Percentiles rank a stretch among this genome's conserved stretches.
Evolutionary conservation across 2,888 invertebrate genomes (phyloP).

Genomic region (Arrhopalites spinosus): DNA sequence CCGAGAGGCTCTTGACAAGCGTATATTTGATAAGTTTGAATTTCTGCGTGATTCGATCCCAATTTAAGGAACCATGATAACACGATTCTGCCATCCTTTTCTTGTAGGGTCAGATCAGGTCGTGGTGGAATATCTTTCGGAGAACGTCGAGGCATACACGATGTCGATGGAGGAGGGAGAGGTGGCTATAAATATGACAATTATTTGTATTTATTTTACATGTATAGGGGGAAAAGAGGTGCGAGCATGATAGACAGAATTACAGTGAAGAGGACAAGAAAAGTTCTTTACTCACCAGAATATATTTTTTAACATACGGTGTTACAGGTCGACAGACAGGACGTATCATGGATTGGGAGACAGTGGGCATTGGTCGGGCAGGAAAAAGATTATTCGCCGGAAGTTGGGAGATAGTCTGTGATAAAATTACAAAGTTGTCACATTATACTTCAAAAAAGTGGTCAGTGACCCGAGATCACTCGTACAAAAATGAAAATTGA

Average conservation of each 20-base stretch:
- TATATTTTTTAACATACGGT: not conserved
- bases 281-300: conserved; percentile 7
- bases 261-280: not conserved
- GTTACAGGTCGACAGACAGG: not conserved
- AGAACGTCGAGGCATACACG: conserved; percentile 41
- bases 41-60: conserved; percentile 62
- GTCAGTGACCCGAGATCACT: too few relatives aligned
- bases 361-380: not conserved
- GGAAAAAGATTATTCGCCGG: not conserved
- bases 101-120: conserved; percentile 53
- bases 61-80: conserved; percentile 88
- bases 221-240: too few relatives aligned
- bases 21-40: conserved; percentile 87
- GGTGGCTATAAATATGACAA: conserved; percentile 42
- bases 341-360: too few relatives aligned
- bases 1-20: conserved; percentile 80
- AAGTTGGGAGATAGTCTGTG: not conserved
- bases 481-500: too few relatives aligned
- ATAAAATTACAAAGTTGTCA: too few relatives aligned
- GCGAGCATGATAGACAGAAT: conserved; percentile 10
- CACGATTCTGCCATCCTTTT: conserved; percentile 69
- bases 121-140: conserved; percentile 44
- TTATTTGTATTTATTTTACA: conserved; percentile 13
- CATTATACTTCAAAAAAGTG: too few relatives aligned
- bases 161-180: conserved; percentile 48